Conservation (phyloP, 2,113 vertebrate genomes). For the Conger conger region DNA sequence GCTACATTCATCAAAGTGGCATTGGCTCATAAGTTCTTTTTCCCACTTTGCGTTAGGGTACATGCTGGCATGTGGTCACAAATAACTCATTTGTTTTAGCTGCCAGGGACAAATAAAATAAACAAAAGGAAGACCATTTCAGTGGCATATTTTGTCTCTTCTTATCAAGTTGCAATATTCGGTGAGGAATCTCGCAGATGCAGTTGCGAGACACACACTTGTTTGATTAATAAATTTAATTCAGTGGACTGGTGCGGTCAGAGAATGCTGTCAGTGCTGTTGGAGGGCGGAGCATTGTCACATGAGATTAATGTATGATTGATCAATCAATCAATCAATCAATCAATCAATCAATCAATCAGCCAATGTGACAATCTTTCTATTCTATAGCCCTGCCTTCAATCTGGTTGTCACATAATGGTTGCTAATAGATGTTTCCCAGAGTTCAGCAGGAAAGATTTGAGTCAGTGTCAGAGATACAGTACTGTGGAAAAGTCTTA, state of each 20-base stretch:
- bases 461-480: no score
- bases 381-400: background rate
- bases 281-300: background rate
- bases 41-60: background rate
- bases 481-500: no score
- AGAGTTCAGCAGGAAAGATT: no score
- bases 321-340: no score
- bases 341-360: no score
- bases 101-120: background rate
- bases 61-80: background rate
- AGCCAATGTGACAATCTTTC: background rate
- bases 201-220: background rate
- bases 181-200: background rate
- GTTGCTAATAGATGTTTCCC: no score
- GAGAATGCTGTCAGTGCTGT: background rate
- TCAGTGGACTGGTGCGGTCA: background rate
- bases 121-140: background rate
- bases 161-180: slow-evolving; percentile 1
- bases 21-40: background rate
- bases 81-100: slow-evolving; percentile 7
- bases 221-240: background rate
- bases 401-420: background rate
- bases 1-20: slow-evolving; percentile 62
- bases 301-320: no score
- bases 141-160: slow-evolving; percentile 4